These are phyloP conservation scores for Eilema caniola DNA, from an alignment of 2,888 invertebrate genomes.

Conservation along the genomic window DNA sequence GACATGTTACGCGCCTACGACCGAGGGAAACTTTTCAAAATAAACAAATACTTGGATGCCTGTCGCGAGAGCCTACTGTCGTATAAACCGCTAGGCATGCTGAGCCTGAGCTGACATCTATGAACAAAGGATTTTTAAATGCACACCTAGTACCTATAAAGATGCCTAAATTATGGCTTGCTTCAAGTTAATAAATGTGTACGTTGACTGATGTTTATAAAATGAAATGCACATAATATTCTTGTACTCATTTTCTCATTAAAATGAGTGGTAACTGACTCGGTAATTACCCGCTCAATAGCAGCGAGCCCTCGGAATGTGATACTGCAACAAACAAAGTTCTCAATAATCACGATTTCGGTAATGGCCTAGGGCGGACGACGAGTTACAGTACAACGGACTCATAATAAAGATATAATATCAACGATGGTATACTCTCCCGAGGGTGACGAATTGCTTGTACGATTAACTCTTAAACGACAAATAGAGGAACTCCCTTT, in stretches of 20 bases:
- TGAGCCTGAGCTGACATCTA: conserved; percentile 37
- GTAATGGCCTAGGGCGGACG: conserved; percentile 76
- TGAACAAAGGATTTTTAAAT: conserved; percentile 31
- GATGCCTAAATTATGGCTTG: not conserved
- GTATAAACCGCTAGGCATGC: conserved; percentile 37
- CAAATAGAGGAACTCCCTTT: conserved; percentile 85
- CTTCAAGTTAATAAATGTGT: conserved; percentile 11
- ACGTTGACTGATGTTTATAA: not conserved
- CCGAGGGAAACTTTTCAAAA: conserved; percentile 66
- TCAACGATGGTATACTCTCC: conserved; percentile 76
- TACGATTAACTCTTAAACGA: conserved; percentile 87
- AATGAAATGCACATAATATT: not conserved
- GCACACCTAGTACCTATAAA: not conserved
- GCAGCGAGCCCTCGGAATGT: conserved; percentile 42
- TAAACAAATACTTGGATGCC: conserved; percentile 61
- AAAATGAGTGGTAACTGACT: conserved; percentile 21
- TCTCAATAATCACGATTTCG: conserved; percentile 84
- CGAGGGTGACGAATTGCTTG: conserved; percentile 86
- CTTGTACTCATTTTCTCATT: not conserved
- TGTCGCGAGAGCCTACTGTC: conserved; percentile 33
- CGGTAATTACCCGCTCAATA: conserved; percentile 30
- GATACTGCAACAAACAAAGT: conserved; percentile 68
- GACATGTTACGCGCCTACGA: conserved; percentile 67
- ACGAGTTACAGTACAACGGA: conserved; percentile 64
- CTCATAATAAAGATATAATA: conserved; percentile 86